Evolutionary conservation across 2,113 vertebrate genomes (phyloP).

Genomic region (Mirounga angustirostris): DNA sequence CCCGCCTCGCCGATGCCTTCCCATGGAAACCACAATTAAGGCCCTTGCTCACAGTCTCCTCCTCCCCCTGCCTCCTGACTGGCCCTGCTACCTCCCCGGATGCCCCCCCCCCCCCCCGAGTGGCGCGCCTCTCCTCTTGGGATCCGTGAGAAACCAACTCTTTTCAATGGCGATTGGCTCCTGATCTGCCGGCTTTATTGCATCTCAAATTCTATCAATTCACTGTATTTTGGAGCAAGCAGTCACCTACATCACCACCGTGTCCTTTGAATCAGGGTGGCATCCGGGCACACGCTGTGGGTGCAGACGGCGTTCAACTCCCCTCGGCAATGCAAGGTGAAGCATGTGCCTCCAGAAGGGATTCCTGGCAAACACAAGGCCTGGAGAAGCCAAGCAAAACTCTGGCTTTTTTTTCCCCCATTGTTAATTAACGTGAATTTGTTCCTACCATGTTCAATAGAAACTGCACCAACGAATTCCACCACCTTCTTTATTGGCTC

Average conservation of each 20-base stretch:
- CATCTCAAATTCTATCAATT: not conserved
- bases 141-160: not conserved
- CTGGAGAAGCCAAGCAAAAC: not conserved
- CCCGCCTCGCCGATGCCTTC: not conserved
- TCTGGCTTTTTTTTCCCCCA: accelerated
- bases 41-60: not conserved
- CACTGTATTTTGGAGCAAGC: not conserved
- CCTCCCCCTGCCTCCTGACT: not conserved
- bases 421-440: not conserved
- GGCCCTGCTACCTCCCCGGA: not conserved
- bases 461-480: not conserved
- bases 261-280: not conserved
- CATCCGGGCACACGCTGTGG: not conserved
- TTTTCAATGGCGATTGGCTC: not conserved
- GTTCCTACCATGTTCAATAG: not conserved
- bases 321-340: not conserved
- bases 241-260: not conserved
- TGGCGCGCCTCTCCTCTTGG: not conserved
- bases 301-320: not conserved
- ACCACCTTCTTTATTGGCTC: not conserved
- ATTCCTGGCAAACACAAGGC: not conserved
- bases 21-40: not conserved
- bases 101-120: no score
- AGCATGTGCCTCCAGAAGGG: not conserved
- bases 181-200: not conserved